These are phyloP conservation scores for Bubalus kerabau DNA, from an alignment of 2,113 vertebrate species.

Conservation along the genomic window DNA sequence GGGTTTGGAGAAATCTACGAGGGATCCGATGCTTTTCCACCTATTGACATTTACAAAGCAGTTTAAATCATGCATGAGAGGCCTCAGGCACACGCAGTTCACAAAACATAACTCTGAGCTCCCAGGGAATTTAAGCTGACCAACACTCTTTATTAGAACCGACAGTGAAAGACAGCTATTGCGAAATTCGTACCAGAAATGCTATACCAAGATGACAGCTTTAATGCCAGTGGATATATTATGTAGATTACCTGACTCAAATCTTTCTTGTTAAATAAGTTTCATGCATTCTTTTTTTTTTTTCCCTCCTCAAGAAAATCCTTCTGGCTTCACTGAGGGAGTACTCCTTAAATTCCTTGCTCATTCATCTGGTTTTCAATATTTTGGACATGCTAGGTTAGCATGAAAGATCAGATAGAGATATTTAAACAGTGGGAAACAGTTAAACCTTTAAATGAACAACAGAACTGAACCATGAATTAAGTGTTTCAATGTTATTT, in stretches of 20 bases:
- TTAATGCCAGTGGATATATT: slow-evolving; percentile 82
- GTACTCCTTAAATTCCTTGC: slow-evolving; percentile 78
- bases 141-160: slow-evolving; percentile 88
- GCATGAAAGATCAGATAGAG: slow-evolving; percentile 74
- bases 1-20: slow-evolving; percentile 86
- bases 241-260: slow-evolving; percentile 81
- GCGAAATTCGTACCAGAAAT: slow-evolving; percentile 78
- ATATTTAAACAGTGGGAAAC: slow-evolving; percentile 72
- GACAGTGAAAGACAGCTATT: slow-evolving; percentile 86
- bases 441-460: slow-evolving; percentile 74
- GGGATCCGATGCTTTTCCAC: slow-evolving; percentile 85
- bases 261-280: slow-evolving; percentile 82
- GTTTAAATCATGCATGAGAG: slow-evolving; percentile 92
- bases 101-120: slow-evolving; percentile 82
- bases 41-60: slow-evolving; percentile 93
- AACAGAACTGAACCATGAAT: slow-evolving; percentile 47
- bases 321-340: slow-evolving; percentile 73
- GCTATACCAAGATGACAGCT: slow-evolving; percentile 78
- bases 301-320: slow-evolving; percentile 67
- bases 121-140: slow-evolving; percentile 85
- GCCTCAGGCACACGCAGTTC: slow-evolving; percentile 87
- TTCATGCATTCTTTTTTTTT: slow-evolving; percentile 64
- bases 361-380: slow-evolving; percentile 74
- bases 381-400: slow-evolving; percentile 71
- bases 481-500: slow-evolving; percentile 71